Conservation (phyloP, 2,797 vertebrate genomes). For the Chloroceryle inda region DNA sequence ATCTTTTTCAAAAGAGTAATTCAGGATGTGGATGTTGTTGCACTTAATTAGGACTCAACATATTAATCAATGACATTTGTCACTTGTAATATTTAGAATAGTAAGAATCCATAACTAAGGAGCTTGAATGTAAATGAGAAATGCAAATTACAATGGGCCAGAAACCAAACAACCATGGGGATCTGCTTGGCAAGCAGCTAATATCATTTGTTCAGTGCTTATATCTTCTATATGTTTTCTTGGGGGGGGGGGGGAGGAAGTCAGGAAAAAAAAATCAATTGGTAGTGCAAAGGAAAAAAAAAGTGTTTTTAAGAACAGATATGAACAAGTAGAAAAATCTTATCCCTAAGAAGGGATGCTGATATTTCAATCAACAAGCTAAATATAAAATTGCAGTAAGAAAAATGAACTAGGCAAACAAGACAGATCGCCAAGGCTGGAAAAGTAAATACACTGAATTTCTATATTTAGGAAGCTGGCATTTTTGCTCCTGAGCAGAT, state of each 20-base stretch:
- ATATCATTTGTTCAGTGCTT: background rate
- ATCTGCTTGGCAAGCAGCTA: background rate
- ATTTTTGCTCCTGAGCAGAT: slow-evolving; percentile 35
- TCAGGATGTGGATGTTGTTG: background rate
- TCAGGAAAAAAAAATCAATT: background rate
- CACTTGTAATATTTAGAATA: background rate
- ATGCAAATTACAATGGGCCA: background rate
- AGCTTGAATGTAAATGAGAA: background rate
- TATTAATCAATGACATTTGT: background rate
- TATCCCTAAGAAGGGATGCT: background rate
- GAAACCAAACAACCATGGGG: background rate
- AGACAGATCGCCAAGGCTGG: slow-evolving; percentile 16
- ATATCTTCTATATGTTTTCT: background rate
- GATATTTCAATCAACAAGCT: slow-evolving; percentile 21
- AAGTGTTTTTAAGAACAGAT: background rate
- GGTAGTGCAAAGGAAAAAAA: background rate
- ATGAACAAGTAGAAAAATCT: background rate
- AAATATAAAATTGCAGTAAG: slow-evolving; percentile 27
- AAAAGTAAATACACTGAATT: slow-evolving; percentile 39
- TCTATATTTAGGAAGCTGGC: slow-evolving; percentile 60
- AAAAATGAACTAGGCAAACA: slow-evolving; percentile 40
- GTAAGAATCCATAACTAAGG: background rate
- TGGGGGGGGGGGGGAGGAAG: background rate
- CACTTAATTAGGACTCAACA: background rate
- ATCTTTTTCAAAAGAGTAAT: background rate